A percentile compares a stretch with the other conserved stretches of the same genome.
phyloP scores from a whole-genome alignment of 2,888 invertebrate genomes.

The Melanophora roralis region DNA sequence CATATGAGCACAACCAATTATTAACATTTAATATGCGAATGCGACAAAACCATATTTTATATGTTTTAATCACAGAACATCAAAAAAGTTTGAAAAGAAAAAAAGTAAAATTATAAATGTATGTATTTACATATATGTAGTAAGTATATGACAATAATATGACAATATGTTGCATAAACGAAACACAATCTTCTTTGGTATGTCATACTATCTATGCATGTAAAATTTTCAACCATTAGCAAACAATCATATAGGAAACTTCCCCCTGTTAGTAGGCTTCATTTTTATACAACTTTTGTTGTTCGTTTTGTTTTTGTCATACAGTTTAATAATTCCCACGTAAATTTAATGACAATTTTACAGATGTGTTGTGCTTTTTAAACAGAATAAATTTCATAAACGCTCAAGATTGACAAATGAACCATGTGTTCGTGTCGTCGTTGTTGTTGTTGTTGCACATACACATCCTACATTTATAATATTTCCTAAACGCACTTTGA shows the following conservation, averaged over 20 bases:
- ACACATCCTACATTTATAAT: neutral
- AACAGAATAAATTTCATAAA: constrained; percentile 45
- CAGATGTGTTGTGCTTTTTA: constrained; percentile 40
- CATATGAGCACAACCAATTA: constrained; percentile 47
- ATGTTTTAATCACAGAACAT: constrained; percentile 59
- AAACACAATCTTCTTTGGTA: neutral
- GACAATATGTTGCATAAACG: constrained; percentile 55
- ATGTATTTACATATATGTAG: too few species aligned
- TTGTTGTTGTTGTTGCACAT: too few species aligned
- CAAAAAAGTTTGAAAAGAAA: constrained; percentile 3
- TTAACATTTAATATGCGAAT: constrained; percentile 46
- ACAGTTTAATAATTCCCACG: constrained; percentile 46
- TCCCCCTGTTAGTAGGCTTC: constrained; percentile 26
- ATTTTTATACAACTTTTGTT: constrained; percentile 18
- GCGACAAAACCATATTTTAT: constrained; percentile 41
- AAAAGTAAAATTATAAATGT: constrained; percentile 37
- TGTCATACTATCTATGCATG: neutral
- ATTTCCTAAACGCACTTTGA: constrained; percentile 33
- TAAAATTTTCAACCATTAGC: neutral
- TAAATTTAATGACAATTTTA: constrained; percentile 53
- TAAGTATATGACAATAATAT: constrained; percentile 55
- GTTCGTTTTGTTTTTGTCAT: neutral
- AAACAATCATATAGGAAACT: neutral
- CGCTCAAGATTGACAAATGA: constrained; percentile 51
- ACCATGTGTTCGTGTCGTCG: constrained; percentile 47